Evolutionary conservation across 2,113 vertebrate species (phyloP).

Genomic region (Mobula birostris): DNA sequence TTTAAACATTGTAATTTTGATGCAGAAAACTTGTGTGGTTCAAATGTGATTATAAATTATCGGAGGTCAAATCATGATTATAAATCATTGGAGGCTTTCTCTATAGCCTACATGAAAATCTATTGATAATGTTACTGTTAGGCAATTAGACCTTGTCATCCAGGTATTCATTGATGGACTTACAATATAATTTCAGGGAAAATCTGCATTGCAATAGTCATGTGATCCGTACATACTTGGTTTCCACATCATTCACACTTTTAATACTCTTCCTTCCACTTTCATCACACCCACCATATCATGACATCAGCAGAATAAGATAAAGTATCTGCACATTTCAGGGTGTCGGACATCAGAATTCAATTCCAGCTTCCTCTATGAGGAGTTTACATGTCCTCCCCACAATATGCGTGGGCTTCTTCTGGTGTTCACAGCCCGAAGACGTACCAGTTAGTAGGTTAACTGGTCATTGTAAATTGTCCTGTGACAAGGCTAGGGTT

Average conservation of each 20-base stretch:
- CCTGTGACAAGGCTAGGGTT: no score
- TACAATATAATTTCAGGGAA: neutral
- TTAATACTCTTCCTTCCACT: neutral
- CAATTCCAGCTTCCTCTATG: no score
- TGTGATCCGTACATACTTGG: neutral
- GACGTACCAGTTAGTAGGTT: no score
- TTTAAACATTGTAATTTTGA: neutral
- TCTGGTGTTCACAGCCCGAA: no score
- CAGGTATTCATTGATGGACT: neutral
- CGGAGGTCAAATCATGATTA: neutral
- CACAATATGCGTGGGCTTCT: no score
- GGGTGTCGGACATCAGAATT: no score
- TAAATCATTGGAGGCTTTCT: slow-evolving; percentile 3
- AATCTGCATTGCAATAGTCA: neutral
- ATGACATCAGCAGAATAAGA: neutral
- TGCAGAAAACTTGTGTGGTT: slow-evolving; percentile 7
- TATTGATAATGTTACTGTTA: neutral
- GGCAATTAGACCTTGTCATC: neutral
- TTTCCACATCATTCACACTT: neutral
- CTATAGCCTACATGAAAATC: neutral
- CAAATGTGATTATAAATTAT: slow-evolving; percentile 13
- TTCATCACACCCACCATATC: neutral
- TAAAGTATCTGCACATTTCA: neutral
- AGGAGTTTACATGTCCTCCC: no score
- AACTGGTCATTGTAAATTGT: no score